Evolutionary conservation across 2,888 invertebrate genomes (phyloP).

Genomic region (Pristionchus arcanus): DNA sequence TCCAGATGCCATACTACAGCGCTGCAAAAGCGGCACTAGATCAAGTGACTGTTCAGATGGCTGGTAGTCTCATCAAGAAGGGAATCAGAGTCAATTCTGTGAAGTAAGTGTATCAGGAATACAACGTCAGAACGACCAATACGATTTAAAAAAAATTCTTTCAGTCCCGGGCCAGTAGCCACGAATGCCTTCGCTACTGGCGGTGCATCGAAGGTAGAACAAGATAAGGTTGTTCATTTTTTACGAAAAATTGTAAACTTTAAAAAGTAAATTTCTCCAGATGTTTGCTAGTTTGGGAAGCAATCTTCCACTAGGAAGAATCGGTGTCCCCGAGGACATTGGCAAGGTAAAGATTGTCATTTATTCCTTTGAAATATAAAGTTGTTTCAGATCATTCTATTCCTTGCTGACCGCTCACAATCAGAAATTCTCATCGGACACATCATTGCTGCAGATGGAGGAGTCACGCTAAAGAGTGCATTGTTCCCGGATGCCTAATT

Average conservation of each 20-base stretch:
- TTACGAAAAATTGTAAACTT: no score
- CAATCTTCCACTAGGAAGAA: background rate
- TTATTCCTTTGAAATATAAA: background rate
- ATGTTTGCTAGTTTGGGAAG: background rate
- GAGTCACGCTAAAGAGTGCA: background rate
- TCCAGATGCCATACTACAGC: background rate
- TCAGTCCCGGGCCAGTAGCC: background rate
- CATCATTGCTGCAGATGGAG: background rate
- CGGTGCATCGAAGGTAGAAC: background rate
- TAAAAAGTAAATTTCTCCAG: no score
- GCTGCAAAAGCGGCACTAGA: background rate
- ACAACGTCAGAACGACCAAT: background rate
- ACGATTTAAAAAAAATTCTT: background rate
- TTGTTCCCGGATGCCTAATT: background rate
- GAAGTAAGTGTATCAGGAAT: background rate
- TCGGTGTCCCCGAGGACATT: background rate
- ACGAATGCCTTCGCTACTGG: background rate
- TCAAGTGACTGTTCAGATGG: background rate
- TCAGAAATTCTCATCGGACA: background rate
- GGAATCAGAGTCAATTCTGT: slow-evolving; percentile 23
- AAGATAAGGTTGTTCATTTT: background rate
- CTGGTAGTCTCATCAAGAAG: background rate
- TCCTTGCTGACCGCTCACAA: slow-evolving; percentile 2
- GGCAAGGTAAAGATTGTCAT: background rate
- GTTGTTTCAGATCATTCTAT: background rate